These are phyloP conservation scores for Cacoxenus indagator DNA, from an alignment of 2,888 invertebrate species.

Conservation along the genomic window DNA sequence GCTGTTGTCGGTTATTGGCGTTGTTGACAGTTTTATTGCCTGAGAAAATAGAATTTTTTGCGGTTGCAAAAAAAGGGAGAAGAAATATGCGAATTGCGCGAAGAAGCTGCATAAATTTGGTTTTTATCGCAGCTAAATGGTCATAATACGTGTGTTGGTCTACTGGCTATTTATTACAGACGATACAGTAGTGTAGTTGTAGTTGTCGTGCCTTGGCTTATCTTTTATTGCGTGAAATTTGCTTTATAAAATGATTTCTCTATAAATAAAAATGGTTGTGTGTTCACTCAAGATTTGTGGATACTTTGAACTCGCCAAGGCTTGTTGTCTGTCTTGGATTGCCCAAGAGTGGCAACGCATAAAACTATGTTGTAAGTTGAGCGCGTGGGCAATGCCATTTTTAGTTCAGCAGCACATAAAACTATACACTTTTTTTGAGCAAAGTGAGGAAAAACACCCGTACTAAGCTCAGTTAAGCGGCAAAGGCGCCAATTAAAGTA, in stretches of 20 bases:
- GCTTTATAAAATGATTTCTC: conserved; percentile 55
- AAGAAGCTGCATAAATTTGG: conserved; percentile 40
- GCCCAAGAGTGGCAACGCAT: conserved; percentile 20
- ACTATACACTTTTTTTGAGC: too few species aligned
- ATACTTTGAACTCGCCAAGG: neutral
- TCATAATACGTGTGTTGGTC: conserved; percentile 42
- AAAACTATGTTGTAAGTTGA: conserved; percentile 15
- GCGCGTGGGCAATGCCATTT: neutral
- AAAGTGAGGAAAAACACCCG: too few species aligned
- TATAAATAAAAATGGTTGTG: conserved; percentile 44
- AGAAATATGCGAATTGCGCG: neutral
- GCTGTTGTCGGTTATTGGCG: conserved; percentile 27
- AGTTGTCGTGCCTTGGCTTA: neutral
- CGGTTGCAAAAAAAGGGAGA: conserved; percentile 8
- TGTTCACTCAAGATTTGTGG: conserved; percentile 10
- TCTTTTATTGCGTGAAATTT: conserved; percentile 29
- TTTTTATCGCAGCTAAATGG: conserved; percentile 58
- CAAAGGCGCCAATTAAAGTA: conserved; percentile 7
- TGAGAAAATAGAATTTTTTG: conserved; percentile 56
- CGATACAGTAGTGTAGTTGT: conserved; percentile 32
- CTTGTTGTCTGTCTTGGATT: neutral
- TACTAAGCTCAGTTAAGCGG: neutral
- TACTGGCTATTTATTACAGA: conserved; percentile 18
- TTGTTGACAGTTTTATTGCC: conserved; percentile 61
- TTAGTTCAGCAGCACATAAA: neutral